Percentiles rank a stretch among this genome's conserved stretches.
Evolutionary conservation across 2,888 invertebrate species (phyloP).

Genomic region (Xestia ashworthii): DNA sequence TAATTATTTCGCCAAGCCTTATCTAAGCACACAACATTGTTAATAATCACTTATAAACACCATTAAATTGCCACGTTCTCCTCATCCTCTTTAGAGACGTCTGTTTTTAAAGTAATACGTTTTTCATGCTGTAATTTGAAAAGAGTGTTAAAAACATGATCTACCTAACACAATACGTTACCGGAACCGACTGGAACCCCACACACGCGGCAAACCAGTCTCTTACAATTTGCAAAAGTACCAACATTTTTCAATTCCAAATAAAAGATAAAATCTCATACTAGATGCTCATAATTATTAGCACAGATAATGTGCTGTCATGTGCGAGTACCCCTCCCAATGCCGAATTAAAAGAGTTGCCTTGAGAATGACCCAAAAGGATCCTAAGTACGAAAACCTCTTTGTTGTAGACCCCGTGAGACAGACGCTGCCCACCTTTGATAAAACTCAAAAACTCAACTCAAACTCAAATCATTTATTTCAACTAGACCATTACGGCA

Average conservation of each 20-base stretch:
- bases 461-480: no score
- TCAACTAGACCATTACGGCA: no score
- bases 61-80: not conserved
- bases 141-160: not conserved
- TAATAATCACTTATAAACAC: not conserved
- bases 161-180: conserved; percentile 2
- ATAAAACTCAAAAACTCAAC: no score
- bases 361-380: conserved; percentile 83
- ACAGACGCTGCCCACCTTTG: conserved; percentile 71
- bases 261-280: conserved; percentile 55
- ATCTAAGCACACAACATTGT: not conserved
- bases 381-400: conserved; percentile 70
- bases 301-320: conserved; percentile 51
- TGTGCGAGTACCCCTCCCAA: conserved; percentile 55
- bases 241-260: conserved; percentile 41
- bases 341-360: conserved; percentile 67
- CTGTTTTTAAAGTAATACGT: not conserved
- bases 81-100: not conserved
- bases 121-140: conserved; percentile 1
- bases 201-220: conserved; percentile 16
- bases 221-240: conserved; percentile 23
- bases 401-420: conserved; percentile 80
- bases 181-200: conserved; percentile 17
- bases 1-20: not conserved
- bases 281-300: conserved; percentile 50